A percentile compares a stretch with the other conserved stretches of the same genome.
Evolutionary conservation across 2,797 vertebrate genomes (phyloP).

Genomic region (Sebastes vulpes): DNA sequence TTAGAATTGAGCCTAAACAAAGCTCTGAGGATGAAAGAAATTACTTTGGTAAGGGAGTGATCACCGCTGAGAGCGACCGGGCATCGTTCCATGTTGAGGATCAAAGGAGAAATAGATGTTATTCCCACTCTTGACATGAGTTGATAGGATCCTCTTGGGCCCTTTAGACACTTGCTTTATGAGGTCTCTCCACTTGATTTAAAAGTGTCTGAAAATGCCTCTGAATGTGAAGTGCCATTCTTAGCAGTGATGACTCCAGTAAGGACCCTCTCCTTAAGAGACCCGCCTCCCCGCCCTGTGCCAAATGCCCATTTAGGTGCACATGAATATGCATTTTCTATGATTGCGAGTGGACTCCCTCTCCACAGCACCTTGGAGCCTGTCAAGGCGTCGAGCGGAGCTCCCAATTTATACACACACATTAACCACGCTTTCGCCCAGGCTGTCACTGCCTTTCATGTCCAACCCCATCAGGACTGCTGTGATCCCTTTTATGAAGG

Average conservation of each 20-base stretch:
- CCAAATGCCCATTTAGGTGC: slow-evolving; percentile 59
- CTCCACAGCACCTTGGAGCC: slow-evolving; percentile 16
- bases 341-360: slow-evolving; percentile 42
- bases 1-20: slow-evolving; percentile 36
- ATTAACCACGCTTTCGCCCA: slow-evolving; percentile 66
- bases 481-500: slow-evolving; percentile 32
- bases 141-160: slow-evolving; percentile 49
- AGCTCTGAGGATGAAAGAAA: background rate
- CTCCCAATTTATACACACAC: slow-evolving; percentile 62
- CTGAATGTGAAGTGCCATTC: slow-evolving; percentile 50
- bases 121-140: slow-evolving; percentile 31
- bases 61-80: slow-evolving; percentile 22
- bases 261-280: slow-evolving; percentile 37
- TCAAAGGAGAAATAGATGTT: slow-evolving; percentile 44
- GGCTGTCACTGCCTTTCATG: slow-evolving; percentile 74
- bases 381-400: slow-evolving; percentile 20
- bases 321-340: slow-evolving; percentile 69
- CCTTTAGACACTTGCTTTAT: slow-evolving; percentile 51
- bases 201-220: slow-evolving; percentile 45
- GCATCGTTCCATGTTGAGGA: slow-evolving; percentile 22
- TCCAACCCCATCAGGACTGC: slow-evolving; percentile 48
- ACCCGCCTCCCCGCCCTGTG: slow-evolving; percentile 10
- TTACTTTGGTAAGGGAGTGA: background rate
- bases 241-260: slow-evolving; percentile 18
- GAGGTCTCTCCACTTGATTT: slow-evolving; percentile 56